phyloP scores from a whole-genome alignment of 2,888 invertebrate genomes.

The Prosopocoilus inquinatus region DNA sequence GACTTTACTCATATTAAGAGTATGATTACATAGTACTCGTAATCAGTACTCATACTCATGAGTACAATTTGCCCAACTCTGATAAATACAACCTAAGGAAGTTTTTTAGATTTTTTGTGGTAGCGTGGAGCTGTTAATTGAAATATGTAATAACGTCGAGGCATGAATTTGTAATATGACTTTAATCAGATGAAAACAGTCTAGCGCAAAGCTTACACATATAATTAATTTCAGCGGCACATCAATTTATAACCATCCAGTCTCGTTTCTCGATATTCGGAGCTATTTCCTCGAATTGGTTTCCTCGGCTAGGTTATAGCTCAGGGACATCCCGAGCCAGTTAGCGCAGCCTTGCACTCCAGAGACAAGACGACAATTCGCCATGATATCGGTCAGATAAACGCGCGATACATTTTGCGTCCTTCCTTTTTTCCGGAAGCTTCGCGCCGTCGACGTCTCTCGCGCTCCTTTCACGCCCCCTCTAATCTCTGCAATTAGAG shows the following conservation, averaged over 20 bases:
- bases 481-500: slow-evolving; percentile 1
- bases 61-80: too few species aligned
- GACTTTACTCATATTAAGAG: too few species aligned
- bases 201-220: slow-evolving; percentile 8
- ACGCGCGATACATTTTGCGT: slow-evolving; percentile 26
- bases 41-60: too few species aligned
- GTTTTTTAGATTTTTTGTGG: too few species aligned
- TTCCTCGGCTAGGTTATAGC: slow-evolving; percentile 34
- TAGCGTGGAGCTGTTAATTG: too few species aligned
- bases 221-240: slow-evolving; percentile 34
- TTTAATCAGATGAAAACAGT: slow-evolving; percentile 2
- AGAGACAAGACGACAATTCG: slow-evolving; percentile 34
- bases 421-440: slow-evolving; percentile 9
- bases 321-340: slow-evolving; percentile 32
- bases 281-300: slow-evolving; percentile 36
- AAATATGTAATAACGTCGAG: not conserved
- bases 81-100: too few species aligned
- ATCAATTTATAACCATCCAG: slow-evolving; percentile 35
- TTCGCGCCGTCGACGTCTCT: slow-evolving; percentile 14
- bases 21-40: too few species aligned
- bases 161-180: not conserved
- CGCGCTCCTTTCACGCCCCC: slow-evolving; percentile 17
- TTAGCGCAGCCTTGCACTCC: slow-evolving; percentile 35
- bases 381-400: slow-evolving; percentile 32
- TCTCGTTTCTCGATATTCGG: slow-evolving; percentile 33